Base-by-base conservation (phyloP, 2,888 invertebrate genomes). In the Gastrophysa polygoni region DNA sequence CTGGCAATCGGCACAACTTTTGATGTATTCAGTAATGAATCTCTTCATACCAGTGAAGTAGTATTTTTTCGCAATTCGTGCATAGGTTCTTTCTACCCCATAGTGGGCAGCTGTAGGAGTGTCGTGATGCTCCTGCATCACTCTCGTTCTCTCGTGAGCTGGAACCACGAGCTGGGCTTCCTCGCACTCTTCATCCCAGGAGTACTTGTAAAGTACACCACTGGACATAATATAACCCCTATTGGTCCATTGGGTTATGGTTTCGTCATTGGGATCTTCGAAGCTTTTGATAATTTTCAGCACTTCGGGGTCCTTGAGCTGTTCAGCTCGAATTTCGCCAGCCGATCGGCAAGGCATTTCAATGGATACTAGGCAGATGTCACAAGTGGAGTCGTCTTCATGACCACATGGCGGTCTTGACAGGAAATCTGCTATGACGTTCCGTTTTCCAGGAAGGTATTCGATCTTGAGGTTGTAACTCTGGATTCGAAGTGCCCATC, bases 51-150 rank as follows among this genome's bases (percentile, higher is more conserved):
- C 67, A 3, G 64, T 46, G 63, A 67, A 72, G 18, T 57, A 69
- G 16, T 67, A 72, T 0, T 64, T 50, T 1, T 4, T 50, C 0
- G 57, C 18, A 1, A 73, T 67, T 8, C 59, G 46, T 1, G 62
- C 52, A 0, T 58, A 14, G 0, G 70, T 72, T 0, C 48, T n/a
- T n/a, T 70, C 66, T 0, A 47, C 47, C 2, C 69, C 71, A 24
- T 71, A 71, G 18, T 73, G 71, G 3, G 67, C 72, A 5, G 69
- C 71, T 0, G 63, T 69, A 0, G 68, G 64, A 0, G 29, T 63
- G 43, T 72, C 69, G 44, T 72, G 68, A 34, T 66, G 63, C 28
- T 58, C 57, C 32, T 66, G 11, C 21, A 67, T 21, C 3, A 67
- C 44, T 49, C 38, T 8, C 8, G 2, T 11, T 1, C 63, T 17